Evolutionary conservation across 2,797 vertebrate species (phyloP).

Genomic region (Karalla daura): DNA sequence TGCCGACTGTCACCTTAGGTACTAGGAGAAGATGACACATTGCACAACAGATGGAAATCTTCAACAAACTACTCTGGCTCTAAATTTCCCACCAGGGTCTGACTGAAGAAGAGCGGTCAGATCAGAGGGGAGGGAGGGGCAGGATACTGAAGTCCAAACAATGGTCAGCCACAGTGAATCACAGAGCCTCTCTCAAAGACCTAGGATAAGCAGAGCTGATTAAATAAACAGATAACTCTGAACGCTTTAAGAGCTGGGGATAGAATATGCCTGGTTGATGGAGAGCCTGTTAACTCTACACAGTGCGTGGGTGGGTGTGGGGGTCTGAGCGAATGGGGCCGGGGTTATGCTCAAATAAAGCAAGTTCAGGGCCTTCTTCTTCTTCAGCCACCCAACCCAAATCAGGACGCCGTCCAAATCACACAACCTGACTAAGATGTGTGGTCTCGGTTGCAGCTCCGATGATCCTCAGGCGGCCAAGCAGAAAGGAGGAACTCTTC

Average conservation of each 20-base stretch:
- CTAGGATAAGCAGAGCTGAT: constrained; percentile 72
- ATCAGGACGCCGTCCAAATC: background rate
- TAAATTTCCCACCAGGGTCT: constrained; percentile 57
- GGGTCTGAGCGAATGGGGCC: constrained; percentile 23
- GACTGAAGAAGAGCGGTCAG: constrained; percentile 63
- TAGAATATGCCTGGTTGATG: constrained; percentile 63
- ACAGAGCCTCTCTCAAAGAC: constrained; percentile 70
- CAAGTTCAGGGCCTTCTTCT: constrained; percentile 3
- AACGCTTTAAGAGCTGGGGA: constrained; percentile 62
- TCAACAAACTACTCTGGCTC: constrained; percentile 40
- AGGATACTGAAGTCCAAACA: constrained; percentile 76
- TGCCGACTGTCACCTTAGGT: constrained; percentile 25
- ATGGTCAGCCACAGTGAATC: constrained; percentile 76
- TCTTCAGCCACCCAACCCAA: background rate
- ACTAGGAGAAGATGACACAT: constrained; percentile 46
- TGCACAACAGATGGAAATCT: constrained; percentile 57
- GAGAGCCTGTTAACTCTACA: constrained; percentile 57
- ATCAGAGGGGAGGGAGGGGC: constrained; percentile 71
- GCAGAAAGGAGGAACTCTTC: constrained; percentile 90
- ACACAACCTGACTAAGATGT: background rate
- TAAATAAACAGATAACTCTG: constrained; percentile 77
- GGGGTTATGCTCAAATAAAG: constrained; percentile 12
- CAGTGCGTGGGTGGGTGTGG: constrained; percentile 1
- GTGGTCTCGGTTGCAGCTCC: constrained; percentile 70
- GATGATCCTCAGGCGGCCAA: constrained; percentile 72